Evolutionary conservation across 2,113 vertebrate species (phyloP).

Genomic region (Platichthys flesus): DNA sequence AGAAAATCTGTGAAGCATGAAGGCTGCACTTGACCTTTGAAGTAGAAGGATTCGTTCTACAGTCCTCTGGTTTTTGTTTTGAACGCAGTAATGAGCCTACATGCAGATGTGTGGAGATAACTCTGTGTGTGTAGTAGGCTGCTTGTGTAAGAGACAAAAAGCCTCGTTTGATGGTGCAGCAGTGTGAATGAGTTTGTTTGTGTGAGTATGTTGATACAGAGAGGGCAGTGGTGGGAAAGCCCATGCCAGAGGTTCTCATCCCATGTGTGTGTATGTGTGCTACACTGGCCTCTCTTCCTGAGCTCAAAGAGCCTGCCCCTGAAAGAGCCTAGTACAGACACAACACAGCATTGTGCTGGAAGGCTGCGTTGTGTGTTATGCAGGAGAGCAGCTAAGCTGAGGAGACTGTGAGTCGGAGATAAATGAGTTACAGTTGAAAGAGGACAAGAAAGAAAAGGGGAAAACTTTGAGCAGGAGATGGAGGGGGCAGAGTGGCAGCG

Average conservation of each 20-base stretch:
- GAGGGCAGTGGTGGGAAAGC: slow-evolving; percentile 80
- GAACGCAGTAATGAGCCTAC: slow-evolving; percentile 47
- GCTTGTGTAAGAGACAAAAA: slow-evolving; percentile 61
- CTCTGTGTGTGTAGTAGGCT: slow-evolving; percentile 12
- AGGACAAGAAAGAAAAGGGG: slow-evolving; percentile 9
- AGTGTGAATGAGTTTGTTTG: slow-evolving; percentile 66
- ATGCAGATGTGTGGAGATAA: slow-evolving; percentile 52
- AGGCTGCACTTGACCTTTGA: slow-evolving; percentile 16
- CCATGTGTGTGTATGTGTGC: slow-evolving; percentile 13
- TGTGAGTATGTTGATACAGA: slow-evolving; percentile 67
- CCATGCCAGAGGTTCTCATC: slow-evolving; percentile 77
- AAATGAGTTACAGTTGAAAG: slow-evolving; percentile 48
- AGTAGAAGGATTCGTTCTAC: slow-evolving; percentile 3
- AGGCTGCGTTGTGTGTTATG: slow-evolving; percentile 17
- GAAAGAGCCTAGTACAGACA: slow-evolving; percentile 58
- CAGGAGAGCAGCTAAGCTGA: slow-evolving; percentile 19
- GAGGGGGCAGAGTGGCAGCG: slow-evolving; percentile 10
- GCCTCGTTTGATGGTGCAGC: slow-evolving; percentile 65
- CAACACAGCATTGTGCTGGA: slow-evolving; percentile 62
- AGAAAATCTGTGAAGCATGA: not conserved
- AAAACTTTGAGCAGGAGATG: slow-evolving; percentile 31
- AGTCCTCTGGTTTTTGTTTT: slow-evolving; percentile 38
- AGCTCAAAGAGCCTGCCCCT: slow-evolving; percentile 64
- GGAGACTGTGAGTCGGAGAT: slow-evolving; percentile 44
- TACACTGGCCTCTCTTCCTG: slow-evolving; percentile 64